Evolutionary conservation across 1,140 invertebrate species (phyloP).

Genomic region (Bombus pyrosoma): DNA sequence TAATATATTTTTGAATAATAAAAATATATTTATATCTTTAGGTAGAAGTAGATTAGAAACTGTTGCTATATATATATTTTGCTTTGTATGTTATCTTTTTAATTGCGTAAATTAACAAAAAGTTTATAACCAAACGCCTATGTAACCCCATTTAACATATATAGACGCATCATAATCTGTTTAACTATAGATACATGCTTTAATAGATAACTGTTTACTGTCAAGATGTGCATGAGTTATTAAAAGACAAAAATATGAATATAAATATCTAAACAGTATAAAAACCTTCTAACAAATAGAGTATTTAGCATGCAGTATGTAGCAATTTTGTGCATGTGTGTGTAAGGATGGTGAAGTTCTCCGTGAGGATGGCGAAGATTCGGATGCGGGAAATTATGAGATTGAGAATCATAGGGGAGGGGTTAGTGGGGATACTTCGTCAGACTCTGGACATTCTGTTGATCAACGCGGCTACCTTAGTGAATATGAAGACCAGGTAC

Average conservation of each 20-base stretch:
- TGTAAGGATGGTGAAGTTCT: slow-evolving; percentile 81
- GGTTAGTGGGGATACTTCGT: slow-evolving; percentile 75
- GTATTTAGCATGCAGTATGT: slow-evolving; percentile 78
- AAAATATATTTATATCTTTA: slow-evolving; percentile 5
- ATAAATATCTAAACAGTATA: slow-evolving; percentile 21
- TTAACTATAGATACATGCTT: slow-evolving; percentile 1
- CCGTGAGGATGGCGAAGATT: slow-evolving; percentile 77
- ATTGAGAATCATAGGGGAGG: slow-evolving; percentile 76
- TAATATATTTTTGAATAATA: slow-evolving; percentile 6
- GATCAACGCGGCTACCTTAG: slow-evolving; percentile 76
- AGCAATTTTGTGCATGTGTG: slow-evolving; percentile 81
- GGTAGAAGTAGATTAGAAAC: not conserved
- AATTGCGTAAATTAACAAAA: not conserved
- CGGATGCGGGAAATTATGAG: slow-evolving; percentile 77
- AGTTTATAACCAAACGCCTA: not conserved
- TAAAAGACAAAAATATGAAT: not conserved
- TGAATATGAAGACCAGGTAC: slow-evolving; percentile 80
- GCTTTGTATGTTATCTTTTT: not conserved
- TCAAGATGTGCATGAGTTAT: not conserved
- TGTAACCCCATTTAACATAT: not conserved
- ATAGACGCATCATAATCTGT: not conserved
- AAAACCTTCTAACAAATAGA: slow-evolving; percentile 47
- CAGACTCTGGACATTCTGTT: slow-evolving; percentile 76
- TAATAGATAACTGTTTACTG: slow-evolving; percentile 13
- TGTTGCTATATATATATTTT: not conserved